Percentiles rank a stretch among this genome's conserved stretches.
phyloP scores from a whole-genome alignment of 2,113 vertebrate genomes.

The Catharus minimus region DNA sequence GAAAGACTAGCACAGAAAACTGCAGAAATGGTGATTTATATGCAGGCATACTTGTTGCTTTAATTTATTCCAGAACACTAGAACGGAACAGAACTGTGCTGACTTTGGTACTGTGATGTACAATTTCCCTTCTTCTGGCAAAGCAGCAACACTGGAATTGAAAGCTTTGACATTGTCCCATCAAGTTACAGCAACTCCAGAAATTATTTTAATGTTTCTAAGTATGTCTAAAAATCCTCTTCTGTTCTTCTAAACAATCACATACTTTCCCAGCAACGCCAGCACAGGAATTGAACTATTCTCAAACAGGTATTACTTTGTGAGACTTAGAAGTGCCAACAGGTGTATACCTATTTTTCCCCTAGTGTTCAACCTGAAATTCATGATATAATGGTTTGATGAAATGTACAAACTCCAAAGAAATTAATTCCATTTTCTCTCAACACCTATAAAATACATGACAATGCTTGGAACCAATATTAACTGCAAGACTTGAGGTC shows the following conservation, averaged over 20 bases:
- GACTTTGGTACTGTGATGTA: not conserved
- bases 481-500: not conserved
- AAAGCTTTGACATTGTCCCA: not conserved
- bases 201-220: not conserved
- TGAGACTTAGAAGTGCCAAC: not conserved
- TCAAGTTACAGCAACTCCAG: not conserved
- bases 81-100: not conserved
- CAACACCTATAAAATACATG: not conserved
- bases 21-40: not conserved
- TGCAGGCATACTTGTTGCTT: not conserved
- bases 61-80: not conserved
- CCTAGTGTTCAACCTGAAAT: not conserved
- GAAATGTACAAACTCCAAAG: not conserved
- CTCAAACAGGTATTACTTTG: not conserved
- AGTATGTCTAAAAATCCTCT: not conserved
- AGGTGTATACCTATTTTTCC: not conserved
- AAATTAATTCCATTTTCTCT: not conserved
- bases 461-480: not conserved
- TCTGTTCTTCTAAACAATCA: not conserved
- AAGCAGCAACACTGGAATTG: not conserved
- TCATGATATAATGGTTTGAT: not conserved
- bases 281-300: not conserved
- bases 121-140: not conserved
- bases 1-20: not conserved
- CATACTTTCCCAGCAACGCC: not conserved